Evolutionary conservation across 2,113 vertebrate species (phyloP).

Genomic region (Prunella fulvescens): DNA sequence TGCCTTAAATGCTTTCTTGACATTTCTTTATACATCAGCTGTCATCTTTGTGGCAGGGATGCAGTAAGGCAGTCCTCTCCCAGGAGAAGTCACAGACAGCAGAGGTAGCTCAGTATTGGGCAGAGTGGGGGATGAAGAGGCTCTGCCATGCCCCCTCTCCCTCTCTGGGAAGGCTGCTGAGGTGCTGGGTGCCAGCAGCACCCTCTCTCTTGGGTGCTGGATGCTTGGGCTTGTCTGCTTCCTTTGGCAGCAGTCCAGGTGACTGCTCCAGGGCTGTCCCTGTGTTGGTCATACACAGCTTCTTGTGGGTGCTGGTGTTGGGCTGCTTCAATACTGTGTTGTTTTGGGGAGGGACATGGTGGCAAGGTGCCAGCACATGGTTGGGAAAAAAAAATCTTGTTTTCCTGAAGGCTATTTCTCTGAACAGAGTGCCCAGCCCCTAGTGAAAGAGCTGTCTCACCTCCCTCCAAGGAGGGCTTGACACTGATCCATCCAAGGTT

Average conservation of each 20-base stretch:
- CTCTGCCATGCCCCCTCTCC: neutral
- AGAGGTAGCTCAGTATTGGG: neutral
- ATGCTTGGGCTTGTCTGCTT: neutral
- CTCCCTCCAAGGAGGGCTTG: neutral
- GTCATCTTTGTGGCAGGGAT: neutral
- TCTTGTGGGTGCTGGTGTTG: rapidly evolving
- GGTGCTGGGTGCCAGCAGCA: neutral
- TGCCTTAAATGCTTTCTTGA: neutral
- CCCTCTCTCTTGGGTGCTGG: neutral
- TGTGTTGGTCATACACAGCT: rapidly evolving
- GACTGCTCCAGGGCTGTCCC: neutral
- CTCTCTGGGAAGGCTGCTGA: neutral
- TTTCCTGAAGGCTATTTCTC: neutral
- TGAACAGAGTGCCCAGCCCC: neutral
- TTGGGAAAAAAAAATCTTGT: neutral
- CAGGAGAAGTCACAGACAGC: neutral
- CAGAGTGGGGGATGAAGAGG: rapidly evolving
- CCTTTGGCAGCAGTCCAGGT: neutral
- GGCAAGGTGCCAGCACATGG: neutral
- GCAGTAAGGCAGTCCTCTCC: neutral
- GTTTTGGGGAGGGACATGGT: neutral
- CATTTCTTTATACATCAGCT: neutral
- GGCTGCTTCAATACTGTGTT: neutral
- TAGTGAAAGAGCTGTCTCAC: neutral
- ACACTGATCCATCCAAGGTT: rapidly evolving